These are phyloP conservation scores for Cossypha heuglini DNA, from an alignment of 2,797 vertebrate species.

Conservation along the genomic window DNA sequence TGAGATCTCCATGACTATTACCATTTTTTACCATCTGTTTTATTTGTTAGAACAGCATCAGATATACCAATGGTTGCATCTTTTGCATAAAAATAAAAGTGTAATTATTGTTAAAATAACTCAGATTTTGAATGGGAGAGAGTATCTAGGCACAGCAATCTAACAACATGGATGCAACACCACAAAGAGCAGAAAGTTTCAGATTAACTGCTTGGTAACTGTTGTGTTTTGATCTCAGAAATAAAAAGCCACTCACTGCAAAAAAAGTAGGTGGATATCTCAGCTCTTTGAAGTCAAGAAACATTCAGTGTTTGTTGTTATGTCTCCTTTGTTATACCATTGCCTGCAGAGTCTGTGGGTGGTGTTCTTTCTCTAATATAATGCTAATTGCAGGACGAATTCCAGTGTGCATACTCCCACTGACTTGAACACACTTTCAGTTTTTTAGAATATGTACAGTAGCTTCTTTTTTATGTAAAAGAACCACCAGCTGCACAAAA, in stretches of 20 bases:
- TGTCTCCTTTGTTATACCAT: constrained; percentile 11
- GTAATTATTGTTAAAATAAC: background rate
- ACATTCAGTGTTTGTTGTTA: constrained; percentile 25
- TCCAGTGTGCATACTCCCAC: constrained; percentile 8
- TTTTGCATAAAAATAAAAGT: background rate
- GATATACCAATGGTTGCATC: background rate
- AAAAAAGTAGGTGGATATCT: constrained; percentile 37
- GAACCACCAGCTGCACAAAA: background rate
- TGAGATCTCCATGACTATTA: background rate
- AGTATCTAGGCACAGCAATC: background rate
- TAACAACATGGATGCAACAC: background rate
- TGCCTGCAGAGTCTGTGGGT: constrained; percentile 31
- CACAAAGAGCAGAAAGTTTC: background rate
- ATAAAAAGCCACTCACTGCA: constrained; percentile 31
- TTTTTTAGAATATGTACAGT: background rate
- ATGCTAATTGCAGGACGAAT: constrained; percentile 6
- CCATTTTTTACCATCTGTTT: background rate
- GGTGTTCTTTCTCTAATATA: constrained; percentile 26
- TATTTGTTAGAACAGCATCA: background rate
- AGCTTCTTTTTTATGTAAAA: background rate
- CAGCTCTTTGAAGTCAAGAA: constrained; percentile 36
- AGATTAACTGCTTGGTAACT: background rate
- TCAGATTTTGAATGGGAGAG: background rate
- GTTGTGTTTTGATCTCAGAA: constrained; percentile 34
- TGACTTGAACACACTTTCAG: background rate